Evolutionary conservation across 2,113 vertebrate genomes (phyloP).

Genomic region (Scomber japonicus): DNA sequence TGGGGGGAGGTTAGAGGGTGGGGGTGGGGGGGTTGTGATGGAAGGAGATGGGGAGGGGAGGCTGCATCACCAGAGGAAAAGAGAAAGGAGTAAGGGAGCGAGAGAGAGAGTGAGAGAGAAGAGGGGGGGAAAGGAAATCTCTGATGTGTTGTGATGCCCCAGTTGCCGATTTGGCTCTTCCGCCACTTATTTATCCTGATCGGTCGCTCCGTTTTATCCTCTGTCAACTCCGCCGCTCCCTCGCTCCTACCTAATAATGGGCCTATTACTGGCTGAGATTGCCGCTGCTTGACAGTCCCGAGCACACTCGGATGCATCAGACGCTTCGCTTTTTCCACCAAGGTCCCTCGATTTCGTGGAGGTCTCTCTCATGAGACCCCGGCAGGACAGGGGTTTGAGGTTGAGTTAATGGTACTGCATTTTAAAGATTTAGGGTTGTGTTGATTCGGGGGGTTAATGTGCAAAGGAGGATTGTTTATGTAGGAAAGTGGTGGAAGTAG

Average conservation of each 20-base stretch:
- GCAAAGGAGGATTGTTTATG: background rate
- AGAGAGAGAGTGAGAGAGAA: background rate
- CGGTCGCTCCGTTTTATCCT: conserved; percentile 61
- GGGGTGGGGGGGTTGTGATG: conserved; percentile 26
- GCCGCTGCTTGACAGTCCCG: conserved; percentile 64
- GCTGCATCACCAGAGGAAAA: conserved; percentile 44
- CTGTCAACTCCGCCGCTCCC: conserved; percentile 55
- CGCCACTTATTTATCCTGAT: conserved; percentile 80
- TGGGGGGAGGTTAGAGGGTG: background rate
- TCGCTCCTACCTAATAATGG: conserved; percentile 69
- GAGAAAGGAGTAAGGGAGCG: background rate
- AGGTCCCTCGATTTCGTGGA: background rate
- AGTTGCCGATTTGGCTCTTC: conserved; percentile 74
- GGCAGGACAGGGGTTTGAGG: conserved; percentile 30
- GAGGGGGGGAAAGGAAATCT: background rate
- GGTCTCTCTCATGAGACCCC: conserved; percentile 24
- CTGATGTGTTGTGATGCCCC: conserved; percentile 76
- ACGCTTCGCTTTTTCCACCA: conserved; percentile 34
- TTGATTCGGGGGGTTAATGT: background rate
- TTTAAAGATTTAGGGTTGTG: conserved; percentile 11
- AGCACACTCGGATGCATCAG: conserved; percentile 46
- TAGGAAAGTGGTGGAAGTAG: conserved; percentile 9
- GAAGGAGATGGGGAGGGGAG: conserved; percentile 2
- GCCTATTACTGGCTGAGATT: conserved; percentile 72
- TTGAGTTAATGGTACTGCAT: conserved; percentile 3